phyloP scores from a whole-genome alignment of 2,888 invertebrate genomes.

The Lissonota sp. region DNA sequence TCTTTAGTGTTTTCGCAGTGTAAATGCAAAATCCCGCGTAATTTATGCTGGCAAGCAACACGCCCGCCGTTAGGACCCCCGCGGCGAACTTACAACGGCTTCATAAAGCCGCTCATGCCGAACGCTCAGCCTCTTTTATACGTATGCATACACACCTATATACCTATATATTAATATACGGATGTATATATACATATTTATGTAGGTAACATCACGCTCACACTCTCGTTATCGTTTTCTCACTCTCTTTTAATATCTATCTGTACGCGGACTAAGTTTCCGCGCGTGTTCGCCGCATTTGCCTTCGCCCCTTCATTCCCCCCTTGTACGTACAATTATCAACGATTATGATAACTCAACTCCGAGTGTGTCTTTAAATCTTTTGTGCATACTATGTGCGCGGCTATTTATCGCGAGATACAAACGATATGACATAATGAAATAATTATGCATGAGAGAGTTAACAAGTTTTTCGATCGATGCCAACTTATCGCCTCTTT shows the following conservation, averaged over 20 bases:
- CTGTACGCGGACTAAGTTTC: slow-evolving; percentile 11
- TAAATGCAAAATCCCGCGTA: slow-evolving; percentile 80
- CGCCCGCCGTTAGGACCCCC: slow-evolving; percentile 79
- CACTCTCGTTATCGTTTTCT: slow-evolving; percentile 60
- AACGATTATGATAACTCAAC: slow-evolving; percentile 70
- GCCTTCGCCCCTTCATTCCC: slow-evolving; percentile 34
- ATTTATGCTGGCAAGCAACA: slow-evolving; percentile 82
- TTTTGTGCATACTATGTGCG: slow-evolving; percentile 21
- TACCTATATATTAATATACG: neutral
- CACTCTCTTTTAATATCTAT: slow-evolving; percentile 57
- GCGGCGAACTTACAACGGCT: slow-evolving; percentile 81
- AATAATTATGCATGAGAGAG: slow-evolving; percentile 24
- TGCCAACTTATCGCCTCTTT: slow-evolving; percentile 16
- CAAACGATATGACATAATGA: slow-evolving; percentile 61
- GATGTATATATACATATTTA: slow-evolving; percentile 12
- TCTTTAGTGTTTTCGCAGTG: slow-evolving; percentile 77
- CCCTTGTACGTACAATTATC: slow-evolving; percentile 65
- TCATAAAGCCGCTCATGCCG: slow-evolving; percentile 76
- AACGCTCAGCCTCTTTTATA: slow-evolving; percentile 57
- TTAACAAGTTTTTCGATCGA: slow-evolving; percentile 14
- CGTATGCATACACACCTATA: neutral
- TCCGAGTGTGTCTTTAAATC: slow-evolving; percentile 49
- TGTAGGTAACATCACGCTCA: slow-evolving; percentile 42
- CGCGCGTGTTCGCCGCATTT: slow-evolving; percentile 33
- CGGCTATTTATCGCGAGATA: slow-evolving; percentile 47